phyloP scores from a whole-genome alignment of 1,140 invertebrate genomes.

The Liolophura sinensis region DNA sequence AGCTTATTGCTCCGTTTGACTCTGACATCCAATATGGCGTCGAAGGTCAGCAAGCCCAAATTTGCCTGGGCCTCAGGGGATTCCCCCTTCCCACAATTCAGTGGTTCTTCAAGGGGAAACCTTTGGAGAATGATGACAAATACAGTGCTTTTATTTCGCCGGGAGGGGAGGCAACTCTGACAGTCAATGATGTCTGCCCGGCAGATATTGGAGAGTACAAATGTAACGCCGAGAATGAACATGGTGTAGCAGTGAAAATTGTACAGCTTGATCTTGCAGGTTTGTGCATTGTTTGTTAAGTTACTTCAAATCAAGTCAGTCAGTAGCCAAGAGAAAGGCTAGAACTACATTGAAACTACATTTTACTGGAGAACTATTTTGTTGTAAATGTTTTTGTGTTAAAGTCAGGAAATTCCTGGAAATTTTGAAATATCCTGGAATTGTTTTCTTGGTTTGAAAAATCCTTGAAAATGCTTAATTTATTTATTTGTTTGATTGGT shows the following conservation, averaged over 20 bases:
- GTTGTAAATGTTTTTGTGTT: too few relatives aligned
- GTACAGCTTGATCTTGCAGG: slow-evolving; percentile 82
- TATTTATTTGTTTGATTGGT: too few relatives aligned
- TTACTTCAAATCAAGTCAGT: too few relatives aligned
- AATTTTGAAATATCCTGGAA: too few relatives aligned
- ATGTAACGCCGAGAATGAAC: slow-evolving; percentile 89
- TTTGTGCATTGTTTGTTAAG: slow-evolving; percentile 7
- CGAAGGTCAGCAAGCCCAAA: slow-evolving; percentile 29
- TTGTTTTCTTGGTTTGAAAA: too few relatives aligned
- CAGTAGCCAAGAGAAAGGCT: too few relatives aligned
- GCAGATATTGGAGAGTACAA: slow-evolving; percentile 92
- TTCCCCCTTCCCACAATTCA: slow-evolving; percentile 64
- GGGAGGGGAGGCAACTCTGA: slow-evolving; percentile 61
- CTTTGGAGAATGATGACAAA: slow-evolving; percentile 71
- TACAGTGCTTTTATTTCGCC: slow-evolving; percentile 85
- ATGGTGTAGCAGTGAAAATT: slow-evolving; percentile 80
- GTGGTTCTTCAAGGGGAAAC: slow-evolving; percentile 83
- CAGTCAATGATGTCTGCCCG: slow-evolving; percentile 37
- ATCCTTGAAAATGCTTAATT: too few relatives aligned
- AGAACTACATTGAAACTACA: too few relatives aligned
- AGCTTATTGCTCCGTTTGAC: too few relatives aligned
- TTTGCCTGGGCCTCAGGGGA: slow-evolving; percentile 33
- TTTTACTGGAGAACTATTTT: too few relatives aligned
- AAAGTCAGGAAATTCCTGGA: too few relatives aligned
- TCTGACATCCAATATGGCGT: slow-evolving; percentile 38